phyloP scores from a whole-genome alignment of 2,888 invertebrate species.

The Caenorhabditis sp. region DNA sequence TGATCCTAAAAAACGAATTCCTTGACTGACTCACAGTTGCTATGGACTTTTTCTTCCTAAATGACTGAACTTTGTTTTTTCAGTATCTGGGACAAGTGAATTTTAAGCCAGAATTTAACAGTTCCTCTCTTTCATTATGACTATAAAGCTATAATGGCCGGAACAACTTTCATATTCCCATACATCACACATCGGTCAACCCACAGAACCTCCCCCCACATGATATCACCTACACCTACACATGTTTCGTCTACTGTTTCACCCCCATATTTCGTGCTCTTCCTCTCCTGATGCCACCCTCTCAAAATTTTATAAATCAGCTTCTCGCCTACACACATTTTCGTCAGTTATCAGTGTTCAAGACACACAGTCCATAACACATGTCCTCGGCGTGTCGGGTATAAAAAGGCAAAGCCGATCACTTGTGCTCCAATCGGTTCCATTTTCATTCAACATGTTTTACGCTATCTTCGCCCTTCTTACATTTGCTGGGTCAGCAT shows the following conservation, averaged over 20 bases:
- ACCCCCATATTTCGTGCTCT: neutral
- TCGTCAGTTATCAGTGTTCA: slow-evolving; percentile 50
- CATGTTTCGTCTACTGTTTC: slow-evolving; percentile 15
- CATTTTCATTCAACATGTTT: slow-evolving; percentile 23
- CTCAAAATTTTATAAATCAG: slow-evolving; percentile 25
- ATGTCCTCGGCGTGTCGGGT: slow-evolving; percentile 17
- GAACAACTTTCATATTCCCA: neutral
- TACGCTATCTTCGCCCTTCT: neutral
- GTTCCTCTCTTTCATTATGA: no score
- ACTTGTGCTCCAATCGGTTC: slow-evolving; percentile 8
- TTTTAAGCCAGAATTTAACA: no score
- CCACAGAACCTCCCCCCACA: neutral
- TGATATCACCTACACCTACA: slow-evolving; percentile 39
- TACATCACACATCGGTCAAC: slow-evolving; percentile 19
- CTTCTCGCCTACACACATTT: slow-evolving; percentile 49
- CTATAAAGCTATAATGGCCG: neutral
- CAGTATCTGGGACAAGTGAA: no score
- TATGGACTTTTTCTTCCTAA: no score
- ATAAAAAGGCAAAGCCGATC: slow-evolving; percentile 44
- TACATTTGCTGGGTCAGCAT: neutral
- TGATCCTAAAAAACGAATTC: no score
- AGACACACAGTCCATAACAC: slow-evolving; percentile 59
- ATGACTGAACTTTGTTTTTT: no score
- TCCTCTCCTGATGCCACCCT: slow-evolving; percentile 21
- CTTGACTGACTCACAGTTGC: no score